Evolutionary conservation across 2,888 invertebrate species (phyloP), one percentile per base, ranked within the genome.

Genomic region (Cremastinae sp.): DNA sequence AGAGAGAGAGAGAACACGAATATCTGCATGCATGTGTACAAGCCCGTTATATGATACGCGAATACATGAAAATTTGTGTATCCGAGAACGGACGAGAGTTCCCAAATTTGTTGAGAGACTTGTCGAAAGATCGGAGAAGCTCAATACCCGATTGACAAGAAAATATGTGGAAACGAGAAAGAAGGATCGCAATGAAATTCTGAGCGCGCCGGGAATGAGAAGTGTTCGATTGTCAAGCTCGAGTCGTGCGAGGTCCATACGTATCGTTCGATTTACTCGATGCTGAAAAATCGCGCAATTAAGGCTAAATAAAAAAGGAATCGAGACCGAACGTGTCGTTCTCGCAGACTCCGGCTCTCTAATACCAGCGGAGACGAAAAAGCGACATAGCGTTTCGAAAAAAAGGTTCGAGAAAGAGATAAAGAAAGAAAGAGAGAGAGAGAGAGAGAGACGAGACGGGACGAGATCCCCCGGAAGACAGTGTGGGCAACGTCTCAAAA

Each of bases 401-500:
- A 10, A 64, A 47, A 59, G 9, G 10, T 28, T 16, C 22, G 64
- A 39, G 22, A 43, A 20, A 58, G 64, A 64, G 10, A 51, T 16
- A 73, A n/a, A 20, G 41, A 22, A 35, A 47, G n/a, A 35, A 53
- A 69, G 55, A 39, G 22, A n/a, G n/a, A n/a, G n/a, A n/a, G 45
- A 41, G 22, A 12, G 55, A 68, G 73, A 58, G 49, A 68, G 53
- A 82, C 58, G 61, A 66, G 74, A 49, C 66, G 68, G 51, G 62
- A 51, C 58, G 53, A 70, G 65, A 74, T 65, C 79, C 82, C 85
- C 84, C 87, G 86, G 85, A 86, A 86, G 85, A 86, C 81, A 83
- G 84, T 81, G 83, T 82, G 84, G 82, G 82, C 81, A 83, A 78
- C 83, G 82, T 85, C 86, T 84, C 83, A 83, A 86, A 86, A 84